phyloP scores from a whole-genome alignment of 2,113 vertebrate genomes.

The Callipepla californica region DNA sequence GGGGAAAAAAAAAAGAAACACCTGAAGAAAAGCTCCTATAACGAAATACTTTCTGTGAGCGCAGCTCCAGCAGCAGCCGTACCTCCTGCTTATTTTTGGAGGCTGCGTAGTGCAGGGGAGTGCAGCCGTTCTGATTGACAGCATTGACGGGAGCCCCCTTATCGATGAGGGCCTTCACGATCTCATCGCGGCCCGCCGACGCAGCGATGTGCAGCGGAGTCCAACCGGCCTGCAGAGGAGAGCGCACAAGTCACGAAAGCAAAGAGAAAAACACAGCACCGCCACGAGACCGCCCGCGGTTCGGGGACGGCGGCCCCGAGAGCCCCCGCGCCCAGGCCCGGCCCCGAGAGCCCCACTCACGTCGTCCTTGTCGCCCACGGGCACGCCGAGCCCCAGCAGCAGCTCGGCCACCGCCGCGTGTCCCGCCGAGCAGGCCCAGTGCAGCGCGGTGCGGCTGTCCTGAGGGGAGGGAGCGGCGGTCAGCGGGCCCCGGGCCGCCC shows the following conservation, averaged over 20 bases:
- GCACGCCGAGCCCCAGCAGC: slow-evolving; percentile 87
- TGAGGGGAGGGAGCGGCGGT: slow-evolving; percentile 42
- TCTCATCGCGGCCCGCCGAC: slow-evolving; percentile 93
- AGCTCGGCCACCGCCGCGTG: slow-evolving; percentile 88
- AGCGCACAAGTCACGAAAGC: not conserved
- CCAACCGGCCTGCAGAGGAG: slow-evolving; percentile 86
- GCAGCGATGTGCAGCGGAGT: slow-evolving; percentile 95
- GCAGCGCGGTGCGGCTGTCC: slow-evolving; percentile 90
- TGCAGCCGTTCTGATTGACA: slow-evolving; percentile 94
- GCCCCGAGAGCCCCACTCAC: slow-evolving; percentile 76
- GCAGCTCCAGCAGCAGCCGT: not conserved
- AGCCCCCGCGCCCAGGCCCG: not conserved
- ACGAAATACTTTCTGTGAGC: not conserved
- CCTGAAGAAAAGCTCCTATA: not conserved
- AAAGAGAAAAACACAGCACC: no score
- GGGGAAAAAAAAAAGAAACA: not conserved
- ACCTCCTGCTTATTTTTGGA: slow-evolving; percentile 96
- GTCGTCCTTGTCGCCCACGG: slow-evolving; percentile 91
- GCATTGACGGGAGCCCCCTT: slow-evolving; percentile 92
- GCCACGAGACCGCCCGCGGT: no score
- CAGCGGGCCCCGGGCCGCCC: not conserved
- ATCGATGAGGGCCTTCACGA: slow-evolving; percentile 87
- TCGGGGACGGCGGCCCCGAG: no score
- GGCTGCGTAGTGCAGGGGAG: slow-evolving; percentile 93
- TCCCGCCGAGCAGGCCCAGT: slow-evolving; percentile 97